phyloP scores from a whole-genome alignment of 1,140 invertebrate genomes.

The Chymomyza costata region DNA sequence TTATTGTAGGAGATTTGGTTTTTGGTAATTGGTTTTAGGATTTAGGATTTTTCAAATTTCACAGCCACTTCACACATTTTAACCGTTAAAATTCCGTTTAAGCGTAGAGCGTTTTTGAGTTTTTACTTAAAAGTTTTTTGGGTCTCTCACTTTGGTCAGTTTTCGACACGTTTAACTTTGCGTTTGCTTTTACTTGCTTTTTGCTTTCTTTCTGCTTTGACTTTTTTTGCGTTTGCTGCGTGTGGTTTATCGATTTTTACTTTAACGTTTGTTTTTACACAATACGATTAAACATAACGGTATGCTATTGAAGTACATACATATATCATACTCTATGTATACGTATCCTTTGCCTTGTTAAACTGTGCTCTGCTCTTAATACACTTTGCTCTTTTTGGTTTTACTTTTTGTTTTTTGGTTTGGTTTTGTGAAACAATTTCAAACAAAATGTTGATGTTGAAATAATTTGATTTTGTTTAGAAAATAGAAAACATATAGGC shows the following conservation, averaged over 20 bases:
- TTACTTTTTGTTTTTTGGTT: slow-evolving; percentile 4
- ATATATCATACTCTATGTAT: no score
- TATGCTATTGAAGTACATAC: slow-evolving; percentile 27
- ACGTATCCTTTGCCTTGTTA: slow-evolving; percentile 15
- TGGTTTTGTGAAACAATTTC: slow-evolving; percentile 36
- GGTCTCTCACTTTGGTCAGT: slow-evolving; percentile 46
- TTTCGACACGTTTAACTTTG: slow-evolving; percentile 28
- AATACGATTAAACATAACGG: slow-evolving; percentile 56
- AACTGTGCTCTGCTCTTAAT: slow-evolving; percentile 17
- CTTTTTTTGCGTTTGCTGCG: slow-evolving; percentile 56
- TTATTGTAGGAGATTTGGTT: slow-evolving; percentile 16
- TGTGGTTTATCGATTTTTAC: slow-evolving; percentile 72
- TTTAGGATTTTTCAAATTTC: slow-evolving; percentile 66
- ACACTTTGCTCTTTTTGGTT: slow-evolving; percentile 11
- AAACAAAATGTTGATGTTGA: slow-evolving; percentile 39
- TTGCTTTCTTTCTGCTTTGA: slow-evolving; percentile 5
- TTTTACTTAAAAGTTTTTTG: slow-evolving; percentile 28
- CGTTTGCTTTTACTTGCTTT: slow-evolving; percentile 6
- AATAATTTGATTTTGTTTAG: slow-evolving; percentile 34
- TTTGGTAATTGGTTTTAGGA: slow-evolving; percentile 5
- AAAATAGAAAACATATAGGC: slow-evolving; percentile 42
- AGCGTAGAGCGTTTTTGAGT: no score
- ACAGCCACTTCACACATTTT: slow-evolving; percentile 71
- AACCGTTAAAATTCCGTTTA: slow-evolving; percentile 2
- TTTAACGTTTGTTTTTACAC: slow-evolving; percentile 69